Percentiles rank a stretch among this genome's conserved stretches.
These are phyloP conservation scores for Cheilosia urbana DNA, from an alignment of 2,888 invertebrate species.

Conservation along the genomic window DNA sequence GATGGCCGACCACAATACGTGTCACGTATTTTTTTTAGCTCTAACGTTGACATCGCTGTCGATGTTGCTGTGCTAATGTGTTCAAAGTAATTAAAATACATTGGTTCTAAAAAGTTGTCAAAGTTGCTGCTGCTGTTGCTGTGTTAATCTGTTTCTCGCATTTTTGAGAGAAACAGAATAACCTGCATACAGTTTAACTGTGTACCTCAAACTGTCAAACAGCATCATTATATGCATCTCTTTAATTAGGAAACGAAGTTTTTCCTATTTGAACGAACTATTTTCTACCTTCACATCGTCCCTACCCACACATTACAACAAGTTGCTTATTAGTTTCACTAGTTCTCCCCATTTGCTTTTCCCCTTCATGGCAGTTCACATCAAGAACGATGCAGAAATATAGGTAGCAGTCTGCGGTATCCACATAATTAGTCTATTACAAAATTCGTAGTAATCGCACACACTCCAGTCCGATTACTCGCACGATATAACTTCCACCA, in stretches of 20 bases:
- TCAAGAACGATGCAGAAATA: slow-evolving; percentile 12
- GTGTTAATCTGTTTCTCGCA: too few relatives aligned
- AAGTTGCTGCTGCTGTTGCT: too few relatives aligned
- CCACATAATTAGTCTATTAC: slow-evolving; percentile 66
- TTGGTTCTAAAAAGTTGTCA: too few relatives aligned
- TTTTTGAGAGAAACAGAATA: too few relatives aligned
- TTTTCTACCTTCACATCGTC: slow-evolving; percentile 11
- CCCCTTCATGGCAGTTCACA: slow-evolving; percentile 15
- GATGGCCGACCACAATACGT: too few relatives aligned
- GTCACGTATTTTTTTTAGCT: too few relatives aligned
- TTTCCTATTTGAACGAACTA: not conserved
- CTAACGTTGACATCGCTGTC: too few relatives aligned
- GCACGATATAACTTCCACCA: slow-evolving; percentile 47
- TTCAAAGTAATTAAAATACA: too few relatives aligned
- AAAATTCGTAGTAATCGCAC: slow-evolving; percentile 27
- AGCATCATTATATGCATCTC: not conserved
- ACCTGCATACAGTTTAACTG: too few relatives aligned
- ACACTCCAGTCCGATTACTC: slow-evolving; percentile 40
- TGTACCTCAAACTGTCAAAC: not conserved
- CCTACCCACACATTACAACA: slow-evolving; percentile 2
- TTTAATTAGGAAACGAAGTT: not conserved
- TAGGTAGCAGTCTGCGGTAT: slow-evolving; percentile 1
- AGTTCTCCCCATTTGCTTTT: slow-evolving; percentile 28
- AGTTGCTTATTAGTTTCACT: slow-evolving; percentile 61
- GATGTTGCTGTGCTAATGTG: too few relatives aligned